A percentile compares a stretch with the other conserved stretches of the same genome.
Evolutionary conservation across 2,113 vertebrate genomes (phyloP).

Genomic region (Jacana jacana): DNA sequence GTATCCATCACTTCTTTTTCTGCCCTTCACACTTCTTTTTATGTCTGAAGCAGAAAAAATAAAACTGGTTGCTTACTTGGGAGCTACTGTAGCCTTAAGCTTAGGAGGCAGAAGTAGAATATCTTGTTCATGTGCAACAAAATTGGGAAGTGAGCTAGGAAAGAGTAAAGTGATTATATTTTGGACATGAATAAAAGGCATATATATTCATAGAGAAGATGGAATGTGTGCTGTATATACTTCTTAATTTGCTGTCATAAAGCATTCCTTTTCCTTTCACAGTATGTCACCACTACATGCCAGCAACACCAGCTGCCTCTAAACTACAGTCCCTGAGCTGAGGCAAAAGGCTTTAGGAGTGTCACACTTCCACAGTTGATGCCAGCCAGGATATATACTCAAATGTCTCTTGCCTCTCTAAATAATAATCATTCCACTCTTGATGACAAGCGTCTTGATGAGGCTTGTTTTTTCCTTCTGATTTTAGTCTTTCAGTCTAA

Average conservation of each 20-base stretch:
- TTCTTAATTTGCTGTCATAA: not conserved
- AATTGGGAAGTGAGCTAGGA: not conserved
- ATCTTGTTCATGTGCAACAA: not conserved
- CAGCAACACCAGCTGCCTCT: not conserved
- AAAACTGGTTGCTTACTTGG: not conserved
- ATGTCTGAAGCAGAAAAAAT: not conserved
- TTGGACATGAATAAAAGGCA: not conserved
- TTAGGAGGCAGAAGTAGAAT: not conserved
- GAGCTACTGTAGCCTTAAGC: not conserved
- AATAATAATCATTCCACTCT: not conserved
- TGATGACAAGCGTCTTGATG: not conserved
- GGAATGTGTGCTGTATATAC: not conserved
- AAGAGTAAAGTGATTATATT: not conserved
- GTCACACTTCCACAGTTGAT: not conserved
- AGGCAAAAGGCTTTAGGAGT: not conserved
- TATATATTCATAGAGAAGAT: not conserved
- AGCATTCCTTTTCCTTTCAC: not conserved
- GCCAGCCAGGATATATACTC: not conserved
- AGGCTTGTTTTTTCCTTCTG: not conserved
- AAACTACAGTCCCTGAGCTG: not conserved
- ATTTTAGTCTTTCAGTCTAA: not conserved
- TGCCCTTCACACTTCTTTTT: not conserved
- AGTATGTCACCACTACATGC: not conserved
- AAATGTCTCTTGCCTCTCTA: not conserved
- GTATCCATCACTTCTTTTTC: not conserved